Evolutionary conservation across 2,888 invertebrate species (phyloP).

Genomic region (Eremobia ochroleuca): DNA sequence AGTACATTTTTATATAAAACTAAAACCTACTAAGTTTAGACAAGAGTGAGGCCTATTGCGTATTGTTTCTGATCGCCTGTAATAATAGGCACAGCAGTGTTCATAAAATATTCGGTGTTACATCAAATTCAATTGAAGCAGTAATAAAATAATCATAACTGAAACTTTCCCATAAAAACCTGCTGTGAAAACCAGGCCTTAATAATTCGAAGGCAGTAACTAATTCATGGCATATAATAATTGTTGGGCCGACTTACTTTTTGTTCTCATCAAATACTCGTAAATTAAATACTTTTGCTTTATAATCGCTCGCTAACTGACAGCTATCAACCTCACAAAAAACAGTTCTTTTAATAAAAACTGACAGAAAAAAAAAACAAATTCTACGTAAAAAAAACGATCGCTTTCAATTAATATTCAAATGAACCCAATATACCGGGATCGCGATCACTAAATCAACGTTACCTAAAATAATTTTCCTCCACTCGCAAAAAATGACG

Average conservation of each 20-base stretch:
- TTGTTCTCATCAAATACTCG: slow-evolving; percentile 1
- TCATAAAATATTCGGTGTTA: slow-evolving; percentile 5
- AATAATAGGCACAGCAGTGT: neutral
- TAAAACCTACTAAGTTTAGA: too few species aligned
- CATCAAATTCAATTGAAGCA: neutral
- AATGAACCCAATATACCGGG: slow-evolving; percentile 49
- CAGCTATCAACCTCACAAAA: slow-evolving; percentile 12
- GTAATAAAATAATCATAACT: slow-evolving; percentile 23
- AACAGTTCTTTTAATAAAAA: slow-evolving; percentile 9
- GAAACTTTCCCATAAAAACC: neutral
- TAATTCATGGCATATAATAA: neutral
- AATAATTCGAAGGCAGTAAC: neutral
- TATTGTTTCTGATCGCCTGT: neutral
- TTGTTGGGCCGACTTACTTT: neutral
- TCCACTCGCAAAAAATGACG: slow-evolving; percentile 50
- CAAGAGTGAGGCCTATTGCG: neutral
- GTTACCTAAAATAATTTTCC: slow-evolving; percentile 56
- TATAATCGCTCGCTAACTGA: neutral
- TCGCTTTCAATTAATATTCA: slow-evolving; percentile 60
- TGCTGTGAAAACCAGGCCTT: neutral
- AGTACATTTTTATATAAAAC: too few species aligned
- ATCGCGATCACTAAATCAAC: slow-evolving; percentile 50
- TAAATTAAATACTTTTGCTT: neutral
- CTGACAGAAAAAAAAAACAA: slow-evolving; percentile 30
- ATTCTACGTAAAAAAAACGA: slow-evolving; percentile 46